A percentile compares a stretch with the other conserved stretches of the same genome.
These are phyloP conservation scores for Typhlichthys subterraneus DNA, from an alignment of 2,797 vertebrate genomes.

Conservation along the genomic window DNA sequence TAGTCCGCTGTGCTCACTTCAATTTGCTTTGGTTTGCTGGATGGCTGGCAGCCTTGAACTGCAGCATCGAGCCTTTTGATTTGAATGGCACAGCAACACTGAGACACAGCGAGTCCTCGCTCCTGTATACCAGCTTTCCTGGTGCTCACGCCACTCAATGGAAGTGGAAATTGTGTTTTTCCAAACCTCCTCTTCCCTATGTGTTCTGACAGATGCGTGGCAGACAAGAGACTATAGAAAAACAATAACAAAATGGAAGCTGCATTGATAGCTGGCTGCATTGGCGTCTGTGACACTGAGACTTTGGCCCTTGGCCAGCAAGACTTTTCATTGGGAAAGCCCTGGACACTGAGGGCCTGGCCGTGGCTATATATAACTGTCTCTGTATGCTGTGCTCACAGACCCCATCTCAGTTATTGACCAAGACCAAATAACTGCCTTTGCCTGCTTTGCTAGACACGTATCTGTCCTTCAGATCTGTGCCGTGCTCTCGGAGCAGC, in stretches of 20 bases:
- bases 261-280: conserved; percentile 58
- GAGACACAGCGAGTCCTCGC: conserved; percentile 67
- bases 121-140: conserved; percentile 59
- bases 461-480: conserved; percentile 31
- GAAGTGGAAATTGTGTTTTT: conserved; percentile 54
- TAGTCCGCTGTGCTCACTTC: conserved; percentile 59
- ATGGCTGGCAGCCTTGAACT: conserved; percentile 66
- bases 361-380: conserved; percentile 68
- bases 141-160: conserved; percentile 57
- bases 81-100: conserved; percentile 65
- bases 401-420: conserved; percentile 71
- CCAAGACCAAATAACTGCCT: conserved; percentile 61
- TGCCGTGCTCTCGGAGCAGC: conserved; percentile 36
- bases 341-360: conserved; percentile 54
- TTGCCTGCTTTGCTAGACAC: conserved; percentile 47
- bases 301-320: conserved; percentile 61
- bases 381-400: conserved; percentile 66
- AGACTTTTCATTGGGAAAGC: conserved; percentile 75
- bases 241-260: conserved; percentile 67
- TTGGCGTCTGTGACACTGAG: conserved; percentile 59
- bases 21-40: conserved; percentile 69
- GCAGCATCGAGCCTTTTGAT: conserved; percentile 70
- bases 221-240: conserved; percentile 70
- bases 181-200: conserved; percentile 46
- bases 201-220: conserved; percentile 72